phyloP scores from a whole-genome alignment of 2,113 vertebrate species.

The Equus przewalskii region DNA sequence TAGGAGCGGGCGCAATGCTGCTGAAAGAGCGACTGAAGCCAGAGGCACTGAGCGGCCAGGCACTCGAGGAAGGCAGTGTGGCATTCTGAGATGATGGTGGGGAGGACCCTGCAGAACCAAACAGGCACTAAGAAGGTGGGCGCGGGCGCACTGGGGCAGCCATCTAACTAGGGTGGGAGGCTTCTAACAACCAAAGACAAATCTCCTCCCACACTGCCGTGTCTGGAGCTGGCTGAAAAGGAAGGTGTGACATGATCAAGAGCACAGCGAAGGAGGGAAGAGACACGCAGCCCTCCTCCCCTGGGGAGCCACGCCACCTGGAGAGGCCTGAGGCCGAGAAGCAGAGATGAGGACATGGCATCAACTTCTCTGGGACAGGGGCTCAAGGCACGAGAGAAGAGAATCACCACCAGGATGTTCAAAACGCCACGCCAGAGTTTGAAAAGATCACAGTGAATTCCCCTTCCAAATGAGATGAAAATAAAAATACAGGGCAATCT shows the following conservation, averaged over 20 bases:
- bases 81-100: conserved; percentile 94
- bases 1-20: conserved; percentile 90
- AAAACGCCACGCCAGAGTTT: fast-evolving
- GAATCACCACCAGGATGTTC: fast-evolving
- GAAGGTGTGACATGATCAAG: fast-evolving
- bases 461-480: not conserved
- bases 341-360: not conserved
- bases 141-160: conserved; percentile 71
- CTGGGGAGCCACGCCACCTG: fast-evolving
- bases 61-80: conserved; percentile 94
- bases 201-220: not conserved
- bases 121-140: conserved; percentile 85
- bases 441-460: not conserved
- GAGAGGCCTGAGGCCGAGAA: not conserved
- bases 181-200: conserved; percentile 66
- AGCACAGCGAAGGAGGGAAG: not conserved
- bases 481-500: not conserved
- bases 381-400: not conserved
- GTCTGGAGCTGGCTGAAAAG: not conserved
- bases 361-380: not conserved
- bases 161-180: conserved; percentile 19
- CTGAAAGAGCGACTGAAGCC: conserved; percentile 92
- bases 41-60: conserved; percentile 94
- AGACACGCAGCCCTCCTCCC: not conserved
- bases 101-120: conserved; percentile 92